Evolutionary conservation across 2,113 vertebrate species (phyloP).

Genomic region (Prietella phreatophila): DNA sequence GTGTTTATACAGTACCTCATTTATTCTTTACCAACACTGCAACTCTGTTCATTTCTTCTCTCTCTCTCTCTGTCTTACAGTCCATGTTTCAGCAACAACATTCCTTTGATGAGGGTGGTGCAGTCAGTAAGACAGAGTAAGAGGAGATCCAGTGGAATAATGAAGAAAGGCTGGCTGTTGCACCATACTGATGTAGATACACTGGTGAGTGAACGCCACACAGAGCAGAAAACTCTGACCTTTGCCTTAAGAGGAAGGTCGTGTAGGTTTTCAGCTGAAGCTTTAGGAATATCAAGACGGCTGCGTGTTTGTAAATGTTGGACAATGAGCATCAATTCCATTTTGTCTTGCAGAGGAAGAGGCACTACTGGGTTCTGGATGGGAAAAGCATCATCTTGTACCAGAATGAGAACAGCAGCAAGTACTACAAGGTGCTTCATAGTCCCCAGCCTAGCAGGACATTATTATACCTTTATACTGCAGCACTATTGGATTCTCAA

Average conservation of each 20-base stretch:
- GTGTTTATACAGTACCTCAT: background rate
- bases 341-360: conserved; percentile 66
- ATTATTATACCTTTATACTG: background rate
- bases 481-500: background rate
- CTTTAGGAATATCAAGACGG: background rate
- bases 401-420: conserved; percentile 70
- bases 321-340: background rate
- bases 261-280: background rate
- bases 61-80: conserved; percentile 50
- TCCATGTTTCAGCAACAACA: conserved; percentile 72
- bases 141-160: conserved; percentile 56
- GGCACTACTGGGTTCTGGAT: conserved; percentile 76
- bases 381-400: conserved; percentile 71
- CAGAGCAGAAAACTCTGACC: background rate
- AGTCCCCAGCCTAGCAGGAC: background rate
- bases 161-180: conserved; percentile 71
- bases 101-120: conserved; percentile 74
- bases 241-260: background rate
- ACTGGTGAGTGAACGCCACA: conserved; percentile 58
- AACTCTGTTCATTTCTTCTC: background rate
- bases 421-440: conserved; percentile 72
- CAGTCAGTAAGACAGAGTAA: conserved; percentile 71
- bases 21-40: background rate
- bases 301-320: background rate
- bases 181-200: conserved; percentile 69